A percentile compares a stretch with the other conserved stretches of the same genome.
Conservation (phyloP, 2,888 invertebrate genomes). For the Ophioninae sp. region DNA sequence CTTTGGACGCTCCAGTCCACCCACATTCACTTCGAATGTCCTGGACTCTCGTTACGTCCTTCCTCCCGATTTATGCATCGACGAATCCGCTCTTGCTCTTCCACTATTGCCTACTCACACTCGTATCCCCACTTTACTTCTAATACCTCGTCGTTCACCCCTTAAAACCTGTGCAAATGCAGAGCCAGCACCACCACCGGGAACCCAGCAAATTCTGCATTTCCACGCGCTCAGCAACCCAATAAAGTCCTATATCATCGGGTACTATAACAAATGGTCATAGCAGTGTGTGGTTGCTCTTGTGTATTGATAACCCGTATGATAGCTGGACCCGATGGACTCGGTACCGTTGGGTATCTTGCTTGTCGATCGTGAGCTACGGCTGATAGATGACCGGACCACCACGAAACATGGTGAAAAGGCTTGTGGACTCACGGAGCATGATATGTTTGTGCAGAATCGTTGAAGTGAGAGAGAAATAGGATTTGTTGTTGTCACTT, state of each 20-base stretch:
- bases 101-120: conserved; percentile 50
- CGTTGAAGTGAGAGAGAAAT: neutral
- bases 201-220: conserved; percentile 54
- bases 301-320: conserved; percentile 44
- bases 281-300: conserved; percentile 26
- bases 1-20: conserved; percentile 44
- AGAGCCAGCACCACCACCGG: conserved; percentile 18
- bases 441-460: neutral
- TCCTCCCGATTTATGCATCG: conserved; percentile 58
- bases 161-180: conserved; percentile 44
- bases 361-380: conserved; percentile 21
- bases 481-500: neutral
- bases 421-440: neutral
- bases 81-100: conserved; percentile 33
- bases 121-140: conserved; percentile 50
- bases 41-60: conserved; percentile 30
- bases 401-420: conserved; percentile 22
- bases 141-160: conserved; percentile 44
- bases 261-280: conserved; percentile 57
- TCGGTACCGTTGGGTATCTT: conserved; percentile 21
- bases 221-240: conserved; percentile 57
- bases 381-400: conserved; percentile 20
- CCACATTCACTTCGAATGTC: conserved; percentile 58
- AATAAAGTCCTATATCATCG: conserved; percentile 43
- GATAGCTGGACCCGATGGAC: conserved; percentile 20